These are phyloP conservation scores for Sesia bembeciformis DNA, from an alignment of 2,888 invertebrate species.

Conservation along the genomic window DNA sequence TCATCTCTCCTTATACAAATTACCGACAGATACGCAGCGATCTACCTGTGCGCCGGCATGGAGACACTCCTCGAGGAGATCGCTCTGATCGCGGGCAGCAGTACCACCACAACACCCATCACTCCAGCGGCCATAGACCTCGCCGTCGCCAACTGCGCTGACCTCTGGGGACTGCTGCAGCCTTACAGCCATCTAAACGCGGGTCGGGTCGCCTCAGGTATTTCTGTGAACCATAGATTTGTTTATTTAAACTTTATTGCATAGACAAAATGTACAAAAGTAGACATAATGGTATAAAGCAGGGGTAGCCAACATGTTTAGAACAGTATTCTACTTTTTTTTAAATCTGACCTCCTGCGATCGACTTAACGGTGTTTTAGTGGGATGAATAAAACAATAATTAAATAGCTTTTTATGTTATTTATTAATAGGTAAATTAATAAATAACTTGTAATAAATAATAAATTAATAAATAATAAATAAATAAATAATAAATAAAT, in stretches of 20 bases:
- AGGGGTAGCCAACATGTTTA: too few species aligned
- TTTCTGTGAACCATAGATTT: background rate
- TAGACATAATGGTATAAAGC: too few species aligned
- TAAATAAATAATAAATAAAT: too few species aligned
- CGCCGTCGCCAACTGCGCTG: conserved; percentile 89
- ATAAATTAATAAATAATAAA: too few species aligned
- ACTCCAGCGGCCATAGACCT: conserved; percentile 88
- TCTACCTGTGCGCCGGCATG: conserved; percentile 91
- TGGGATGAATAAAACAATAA: too few species aligned
- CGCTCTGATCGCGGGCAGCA: conserved; percentile 43
- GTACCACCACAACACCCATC: conserved; percentile 71
- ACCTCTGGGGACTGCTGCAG: conserved; percentile 92
- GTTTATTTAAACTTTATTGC: background rate
- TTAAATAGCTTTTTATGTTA: too few species aligned
- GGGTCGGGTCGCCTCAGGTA: conserved; percentile 89
- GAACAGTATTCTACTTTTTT: too few species aligned
- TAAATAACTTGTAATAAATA: too few species aligned
- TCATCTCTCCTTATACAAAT: background rate
- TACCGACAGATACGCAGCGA: conserved; percentile 83
- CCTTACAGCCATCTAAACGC: conserved; percentile 94
- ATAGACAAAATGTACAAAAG: background rate
- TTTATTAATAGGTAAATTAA: too few species aligned
- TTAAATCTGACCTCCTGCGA: too few species aligned
- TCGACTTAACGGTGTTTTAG: too few species aligned
- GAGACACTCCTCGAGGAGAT: conserved; percentile 93